These are phyloP conservation scores for Ptychodera flava DNA, from an alignment of 35 echinoderm and acorn worm genomes.

Conservation along the genomic window DNA sequence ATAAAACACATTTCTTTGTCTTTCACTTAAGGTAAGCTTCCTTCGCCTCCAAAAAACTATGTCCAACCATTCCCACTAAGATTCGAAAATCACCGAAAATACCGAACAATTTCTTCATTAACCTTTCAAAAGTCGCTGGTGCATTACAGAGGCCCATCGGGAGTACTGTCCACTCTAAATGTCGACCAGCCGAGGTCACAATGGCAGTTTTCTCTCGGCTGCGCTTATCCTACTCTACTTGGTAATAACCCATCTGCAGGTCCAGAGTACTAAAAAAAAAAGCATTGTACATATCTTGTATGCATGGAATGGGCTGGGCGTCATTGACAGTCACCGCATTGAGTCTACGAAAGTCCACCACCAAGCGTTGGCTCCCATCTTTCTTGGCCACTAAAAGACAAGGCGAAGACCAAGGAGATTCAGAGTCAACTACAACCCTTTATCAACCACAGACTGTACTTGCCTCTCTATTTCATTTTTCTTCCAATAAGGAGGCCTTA, in stretches of 20 bases:
- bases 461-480: neutral
- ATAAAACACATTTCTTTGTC: neutral
- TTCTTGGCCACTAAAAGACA: conserved; percentile 22
- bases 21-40: neutral
- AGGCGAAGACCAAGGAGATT: conserved; percentile 6
- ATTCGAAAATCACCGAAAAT: too few relatives aligned
- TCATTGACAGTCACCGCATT: conserved; percentile 25
- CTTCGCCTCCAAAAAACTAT: too few relatives aligned
- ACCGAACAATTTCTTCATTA: conserved; percentile 42
- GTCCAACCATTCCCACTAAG: too few relatives aligned
- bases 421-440: neutral
- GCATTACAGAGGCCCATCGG: conserved; percentile 41
- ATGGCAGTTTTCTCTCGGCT: conserved; percentile 13
- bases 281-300: conserved; percentile 13
- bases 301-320: conserved; percentile 14
- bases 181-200: neutral
- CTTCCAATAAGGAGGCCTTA: neutral
- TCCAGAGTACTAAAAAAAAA: conserved; percentile 8
- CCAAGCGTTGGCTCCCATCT: conserved; percentile 17
- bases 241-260: conserved; percentile 18
- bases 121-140: conserved; percentile 29
- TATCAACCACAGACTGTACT: neutral
- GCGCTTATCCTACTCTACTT: conserved; percentile 14
- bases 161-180: neutral
- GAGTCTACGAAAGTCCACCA: neutral